Percentiles rank a stretch among this genome's conserved stretches.
phyloP scores from a whole-genome alignment of 2,888 invertebrate genomes.

The Chirona hameri region DNA sequence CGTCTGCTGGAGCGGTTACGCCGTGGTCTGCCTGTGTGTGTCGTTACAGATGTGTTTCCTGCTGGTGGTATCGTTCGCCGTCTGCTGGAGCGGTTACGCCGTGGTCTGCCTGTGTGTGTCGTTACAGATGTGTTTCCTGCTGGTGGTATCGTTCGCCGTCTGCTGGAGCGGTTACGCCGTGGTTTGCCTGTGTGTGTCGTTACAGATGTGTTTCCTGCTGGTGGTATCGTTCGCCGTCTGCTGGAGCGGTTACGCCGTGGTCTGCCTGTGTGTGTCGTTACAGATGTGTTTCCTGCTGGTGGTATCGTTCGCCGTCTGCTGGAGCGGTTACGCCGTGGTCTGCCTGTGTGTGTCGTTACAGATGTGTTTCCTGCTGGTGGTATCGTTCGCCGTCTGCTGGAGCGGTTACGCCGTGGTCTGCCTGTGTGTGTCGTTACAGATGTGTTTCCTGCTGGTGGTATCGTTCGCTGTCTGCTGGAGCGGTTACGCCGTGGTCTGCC shows the following conservation, averaged over 20 bases:
- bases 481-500: not conserved
- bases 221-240: not conserved
- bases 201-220: not conserved
- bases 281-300: conserved; percentile 23
- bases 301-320: too few relatives aligned
- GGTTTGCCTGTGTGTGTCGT: not conserved
- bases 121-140: conserved; percentile 8
- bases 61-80: not conserved
- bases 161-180: too few relatives aligned
- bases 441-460: not conserved
- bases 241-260: not conserved
- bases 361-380: too few relatives aligned
- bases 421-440: not conserved
- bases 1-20: too few relatives aligned
- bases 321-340: not conserved
- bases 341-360: not conserved
- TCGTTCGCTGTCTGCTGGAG: not conserved
- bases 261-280: too few relatives aligned
- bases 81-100: not conserved
- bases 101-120: too few relatives aligned
- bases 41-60: not conserved
- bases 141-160: not conserved
- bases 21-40: too few relatives aligned
- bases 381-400: too few relatives aligned
- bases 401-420: too few relatives aligned